A percentile compares a stretch with the other conserved stretches of the same genome.
Evolutionary conservation across 2,113 vertebrate genomes (phyloP).

Genomic region (Notechis scutatus): DNA sequence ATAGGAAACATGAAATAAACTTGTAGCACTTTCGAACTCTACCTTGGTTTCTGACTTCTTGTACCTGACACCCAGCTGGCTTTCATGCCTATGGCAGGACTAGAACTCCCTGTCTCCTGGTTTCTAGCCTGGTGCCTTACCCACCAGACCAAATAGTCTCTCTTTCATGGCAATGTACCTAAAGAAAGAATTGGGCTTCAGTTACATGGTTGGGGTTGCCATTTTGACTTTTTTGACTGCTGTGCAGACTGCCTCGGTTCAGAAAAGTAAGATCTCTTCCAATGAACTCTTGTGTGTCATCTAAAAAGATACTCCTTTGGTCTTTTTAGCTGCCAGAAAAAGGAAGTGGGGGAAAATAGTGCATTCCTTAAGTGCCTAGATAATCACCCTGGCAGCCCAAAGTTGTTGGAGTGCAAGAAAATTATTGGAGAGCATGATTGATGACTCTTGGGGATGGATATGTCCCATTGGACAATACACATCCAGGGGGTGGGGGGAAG

Average conservation of each 20-base stretch:
- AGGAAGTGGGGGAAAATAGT: no score
- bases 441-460: no score
- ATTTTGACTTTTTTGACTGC: background rate
- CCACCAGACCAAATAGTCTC: background rate
- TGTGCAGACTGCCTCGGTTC: rapidly evolving
- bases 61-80: background rate
- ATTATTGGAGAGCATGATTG: no score
- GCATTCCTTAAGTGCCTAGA: no score
- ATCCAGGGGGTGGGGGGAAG: no score
- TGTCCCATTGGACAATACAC: no score
- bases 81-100: background rate
- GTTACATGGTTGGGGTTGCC: background rate
- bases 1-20: background rate
- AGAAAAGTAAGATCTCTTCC: background rate
- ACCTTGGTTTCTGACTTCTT: background rate
- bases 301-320: no score
- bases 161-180: background rate
- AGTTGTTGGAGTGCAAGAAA: no score
- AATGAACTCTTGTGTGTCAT: background rate
- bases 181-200: background rate
- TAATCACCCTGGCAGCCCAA: no score
- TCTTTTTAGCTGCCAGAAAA: no score
- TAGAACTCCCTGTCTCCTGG: background rate
- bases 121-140: background rate
- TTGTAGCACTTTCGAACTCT: background rate